Conservation (phyloP, 2,797 vertebrate species). For the Esox masquinongy region DNA sequence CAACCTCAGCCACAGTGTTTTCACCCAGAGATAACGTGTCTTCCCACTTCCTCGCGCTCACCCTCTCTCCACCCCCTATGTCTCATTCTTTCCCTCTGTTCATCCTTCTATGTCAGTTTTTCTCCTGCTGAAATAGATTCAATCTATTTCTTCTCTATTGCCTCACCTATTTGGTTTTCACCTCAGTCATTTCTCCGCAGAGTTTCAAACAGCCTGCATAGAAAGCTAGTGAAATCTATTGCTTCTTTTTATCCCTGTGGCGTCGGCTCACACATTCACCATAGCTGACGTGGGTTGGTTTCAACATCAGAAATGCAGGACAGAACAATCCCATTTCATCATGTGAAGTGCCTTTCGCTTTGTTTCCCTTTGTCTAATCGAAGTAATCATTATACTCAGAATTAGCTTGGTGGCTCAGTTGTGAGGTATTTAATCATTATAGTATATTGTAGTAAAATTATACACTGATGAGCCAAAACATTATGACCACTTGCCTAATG, state of each 20-base stretch:
- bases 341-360: background rate
- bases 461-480: too few species aligned
- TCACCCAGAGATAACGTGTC: conserved; percentile 42
- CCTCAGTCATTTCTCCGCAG: background rate
- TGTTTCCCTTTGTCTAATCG: background rate
- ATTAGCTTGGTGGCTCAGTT: background rate
- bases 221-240: background rate
- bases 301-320: background rate
- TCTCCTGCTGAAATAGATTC: background rate
- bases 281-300: background rate
- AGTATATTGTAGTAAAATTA: background rate
- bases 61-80: background rate
- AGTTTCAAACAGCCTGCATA: background rate
- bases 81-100: conserved; percentile 2
- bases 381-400: background rate
- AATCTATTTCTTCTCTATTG: background rate
- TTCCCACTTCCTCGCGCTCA: conserved; percentile 32
- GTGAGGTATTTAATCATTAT: too few species aligned
- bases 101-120: background rate
- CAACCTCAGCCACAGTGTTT: conserved; percentile 41
- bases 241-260: background rate
- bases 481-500: too few species aligned
- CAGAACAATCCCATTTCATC: background rate
- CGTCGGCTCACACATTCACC: background rate
- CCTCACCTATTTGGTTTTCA: background rate